phyloP scores from a whole-genome alignment of 2,888 invertebrate species.

The Stratiomys singularior region DNA sequence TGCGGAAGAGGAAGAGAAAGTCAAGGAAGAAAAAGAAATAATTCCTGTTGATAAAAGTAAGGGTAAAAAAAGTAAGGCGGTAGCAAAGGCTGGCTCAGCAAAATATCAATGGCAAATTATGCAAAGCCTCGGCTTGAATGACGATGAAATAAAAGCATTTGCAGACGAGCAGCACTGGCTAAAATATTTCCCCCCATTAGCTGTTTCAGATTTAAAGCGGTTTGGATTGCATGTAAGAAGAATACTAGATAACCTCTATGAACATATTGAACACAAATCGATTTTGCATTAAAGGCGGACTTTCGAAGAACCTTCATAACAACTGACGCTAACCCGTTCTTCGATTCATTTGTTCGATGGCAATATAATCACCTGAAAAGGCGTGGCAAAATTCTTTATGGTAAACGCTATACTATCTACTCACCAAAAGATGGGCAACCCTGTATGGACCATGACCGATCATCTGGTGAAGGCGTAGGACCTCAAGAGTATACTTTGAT shows the following conservation, averaged over 20 bases:
- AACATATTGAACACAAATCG: not conserved
- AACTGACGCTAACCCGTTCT: constrained; percentile 97
- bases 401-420: constrained; percentile 96
- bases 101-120: constrained; percentile 99
- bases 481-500: constrained; percentile 98
- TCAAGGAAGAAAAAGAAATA: constrained; percentile 69
- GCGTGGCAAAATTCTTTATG: constrained; percentile 92
- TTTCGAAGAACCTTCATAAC: constrained; percentile 99
- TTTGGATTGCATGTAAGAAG: constrained; percentile 85
- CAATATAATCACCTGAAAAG: constrained; percentile 89
- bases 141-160: constrained; percentile 94
- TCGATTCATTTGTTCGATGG: constrained; percentile 98
- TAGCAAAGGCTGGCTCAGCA: constrained; percentile 86
- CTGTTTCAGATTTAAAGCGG: constrained; percentile 84
- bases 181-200: constrained; percentile 94
- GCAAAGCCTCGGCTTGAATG: constrained; percentile 87
- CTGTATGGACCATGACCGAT: constrained; percentile 99
- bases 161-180: constrained; percentile 93
- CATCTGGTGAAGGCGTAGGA: constrained; percentile 95
- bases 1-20: constrained; percentile 67
- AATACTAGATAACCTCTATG: not conserved
- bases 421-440: constrained; percentile 97
- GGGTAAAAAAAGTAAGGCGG: constrained; percentile 96
- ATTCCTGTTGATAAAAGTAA: constrained; percentile 85
- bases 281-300: constrained; percentile 75